phyloP scores from a whole-genome alignment of 2,888 invertebrate species.

The Archips xylosteana region DNA sequence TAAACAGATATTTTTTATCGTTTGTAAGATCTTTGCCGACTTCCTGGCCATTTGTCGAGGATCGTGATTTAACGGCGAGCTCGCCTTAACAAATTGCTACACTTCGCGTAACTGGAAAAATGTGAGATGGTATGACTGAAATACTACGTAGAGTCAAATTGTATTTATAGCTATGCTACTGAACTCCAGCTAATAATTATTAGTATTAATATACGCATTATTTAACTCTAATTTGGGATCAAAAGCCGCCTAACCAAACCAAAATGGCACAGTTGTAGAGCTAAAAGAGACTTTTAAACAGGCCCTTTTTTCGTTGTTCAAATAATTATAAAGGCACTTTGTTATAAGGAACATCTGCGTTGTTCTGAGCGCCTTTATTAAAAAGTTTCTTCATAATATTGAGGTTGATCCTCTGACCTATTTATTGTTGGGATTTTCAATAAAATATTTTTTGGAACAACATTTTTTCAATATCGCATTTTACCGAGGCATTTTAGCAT shows the following conservation, averaged over 20 bases:
- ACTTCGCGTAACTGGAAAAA: conserved; percentile 45
- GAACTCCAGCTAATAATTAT: no score
- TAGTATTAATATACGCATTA: no score
- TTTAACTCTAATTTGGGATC: no score
- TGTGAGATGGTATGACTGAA: conserved; percentile 35
- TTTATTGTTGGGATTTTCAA: conserved; percentile 12
- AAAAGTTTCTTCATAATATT: not conserved
- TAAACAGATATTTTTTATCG: conserved; percentile 43
- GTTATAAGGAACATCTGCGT: not conserved
- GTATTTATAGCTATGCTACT: not conserved
- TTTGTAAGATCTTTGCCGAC: conserved; percentile 44
- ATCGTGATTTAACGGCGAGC: conserved; percentile 52
- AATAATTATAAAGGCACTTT: not conserved
- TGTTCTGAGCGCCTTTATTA: not conserved
- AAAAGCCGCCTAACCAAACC: no score
- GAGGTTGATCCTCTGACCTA: conserved; percentile 21
- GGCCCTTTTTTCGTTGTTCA: not conserved
- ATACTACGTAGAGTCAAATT: not conserved
- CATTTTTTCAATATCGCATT: conserved; percentile 21
- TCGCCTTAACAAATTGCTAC: conserved; percentile 52
- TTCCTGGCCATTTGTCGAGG: conserved; percentile 45
- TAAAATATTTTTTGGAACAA: not conserved
- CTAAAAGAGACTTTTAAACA: no score
- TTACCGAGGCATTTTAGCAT: conserved; percentile 2
- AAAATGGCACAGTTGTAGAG: no score